Evolutionary conservation across 2,113 vertebrate genomes (phyloP), one percentile per base, ranked within the genome.

Genomic region (Perccottus glenii): DNA sequence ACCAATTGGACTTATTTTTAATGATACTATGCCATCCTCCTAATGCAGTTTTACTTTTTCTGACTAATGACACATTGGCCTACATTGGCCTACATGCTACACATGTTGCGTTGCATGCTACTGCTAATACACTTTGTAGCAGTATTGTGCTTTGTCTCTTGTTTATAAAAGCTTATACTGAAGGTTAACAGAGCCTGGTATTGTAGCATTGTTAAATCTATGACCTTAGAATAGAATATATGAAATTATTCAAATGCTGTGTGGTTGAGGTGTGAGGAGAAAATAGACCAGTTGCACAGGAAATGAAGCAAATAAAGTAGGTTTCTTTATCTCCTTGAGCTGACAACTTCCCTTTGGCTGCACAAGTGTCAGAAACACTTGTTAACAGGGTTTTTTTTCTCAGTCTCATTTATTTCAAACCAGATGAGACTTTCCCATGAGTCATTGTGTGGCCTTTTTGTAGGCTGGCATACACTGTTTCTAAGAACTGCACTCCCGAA

Each of bases 371-470:
- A 73, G 11, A 65, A 57, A 67, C 32, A 53, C 45, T 33, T 65
- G 16, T 40, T 11, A 11, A 44, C 27, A 3, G 67, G 83, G 74
- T 64, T 5, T 19, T 74, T 83, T 81, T 68, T 75, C 50, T 83
- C 67, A 50, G 4, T 75, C 69, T 11, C 42, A 9, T 36, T 66
- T 11, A 9, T 32, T 57, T 11, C 7, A 27, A 27, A 65, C 71
- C 19, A 81, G 78, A 58, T 73, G 74, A 81, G 61, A 77, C 43
- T 81, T 85, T 84, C 81, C 79, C 73, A 60, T 74, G 70, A 84
- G 67, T 85, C 81, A 85, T 9, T 2, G 7, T 36, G 71, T 8
- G 12, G 59, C 55, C 58, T 43, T 40, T 11, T 35, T 1, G 14
- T 36, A 57, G 66, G 56, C 40, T 9, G 14, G 9, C 7, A 46